These are phyloP conservation scores for Turritopsis rubra DNA, from an alignment of 30 jellyfish, hydroid and myxozoan genomes.

Conservation along the genomic window DNA sequence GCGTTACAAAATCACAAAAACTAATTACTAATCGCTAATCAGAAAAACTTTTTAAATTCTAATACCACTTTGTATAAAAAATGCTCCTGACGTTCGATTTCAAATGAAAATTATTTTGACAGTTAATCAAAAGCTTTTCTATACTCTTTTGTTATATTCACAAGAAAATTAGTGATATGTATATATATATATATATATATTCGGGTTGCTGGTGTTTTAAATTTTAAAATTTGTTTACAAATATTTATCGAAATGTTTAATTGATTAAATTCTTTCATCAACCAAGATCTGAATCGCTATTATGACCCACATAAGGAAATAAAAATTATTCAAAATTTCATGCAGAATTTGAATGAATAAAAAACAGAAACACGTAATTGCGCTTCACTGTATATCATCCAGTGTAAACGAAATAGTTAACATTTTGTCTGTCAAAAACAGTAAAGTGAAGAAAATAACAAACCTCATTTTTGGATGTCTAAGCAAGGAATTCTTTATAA, in stretches of 20 bases:
- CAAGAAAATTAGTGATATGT: too few species aligned
- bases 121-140: neutral
- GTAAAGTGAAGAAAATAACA: too few species aligned
- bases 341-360: neutral
- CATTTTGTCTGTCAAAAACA: too few species aligned
- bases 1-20: neutral
- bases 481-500: too few species aligned
- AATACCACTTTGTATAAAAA: neutral
- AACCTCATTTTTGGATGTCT: too few species aligned
- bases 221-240: neutral
- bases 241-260: neutral
- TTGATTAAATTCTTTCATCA: neutral
- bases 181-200: too few species aligned
- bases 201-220: neutral
- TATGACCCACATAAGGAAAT: neutral
- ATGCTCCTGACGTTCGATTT: too few species aligned
- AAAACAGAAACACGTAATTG: too few species aligned
- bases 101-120: too few species aligned
- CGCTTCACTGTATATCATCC: too few species aligned
- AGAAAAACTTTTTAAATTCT: neutral
- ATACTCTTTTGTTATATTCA: neutral
- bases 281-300: neutral
- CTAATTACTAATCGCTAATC: neutral
- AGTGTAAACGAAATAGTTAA: too few species aligned
- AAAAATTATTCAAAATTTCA: too few species aligned